Evolutionary conservation across 2,888 invertebrate genomes (phyloP).

Genomic region (Luperina testacea): DNA sequence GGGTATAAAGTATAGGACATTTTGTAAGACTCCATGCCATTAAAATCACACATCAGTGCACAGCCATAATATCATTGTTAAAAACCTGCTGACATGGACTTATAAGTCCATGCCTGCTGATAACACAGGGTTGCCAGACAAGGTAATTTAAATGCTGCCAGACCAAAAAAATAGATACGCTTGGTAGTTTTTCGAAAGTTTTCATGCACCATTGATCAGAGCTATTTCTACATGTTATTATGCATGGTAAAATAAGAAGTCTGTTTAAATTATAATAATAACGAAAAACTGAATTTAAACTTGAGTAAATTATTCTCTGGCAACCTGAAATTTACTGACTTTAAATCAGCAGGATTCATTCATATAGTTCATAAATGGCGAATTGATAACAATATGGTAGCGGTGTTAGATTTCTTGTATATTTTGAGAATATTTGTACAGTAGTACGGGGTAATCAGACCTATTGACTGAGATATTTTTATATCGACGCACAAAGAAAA

Average conservation of each 20-base stretch:
- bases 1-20: constrained; percentile 21
- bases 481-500: constrained; percentile 53
- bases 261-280: constrained; percentile 11
- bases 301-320: constrained; percentile 41
- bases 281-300: not conserved
- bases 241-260: constrained; percentile 32
- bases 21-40: constrained; percentile 21
- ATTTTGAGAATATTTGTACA: constrained; percentile 21
- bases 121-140: constrained; percentile 56
- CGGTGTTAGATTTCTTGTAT: constrained; percentile 47
- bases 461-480: constrained; percentile 47
- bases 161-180: constrained; percentile 38
- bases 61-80: constrained; percentile 26
- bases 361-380: constrained; percentile 52
- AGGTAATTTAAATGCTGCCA: constrained; percentile 28
- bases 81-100: constrained; percentile 25
- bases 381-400: constrained; percentile 57
- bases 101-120: too few relatives aligned
- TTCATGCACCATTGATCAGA: constrained; percentile 47
- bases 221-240: constrained; percentile 32
- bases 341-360: constrained; percentile 22
- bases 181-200: constrained; percentile 46
- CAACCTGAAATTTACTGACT: constrained; percentile 38
- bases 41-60: constrained; percentile 36
- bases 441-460: constrained; percentile 16